These are phyloP conservation scores for Megaptera novaeangliae DNA, from an alignment of 2,113 vertebrate genomes.

Conservation along the genomic window DNA sequence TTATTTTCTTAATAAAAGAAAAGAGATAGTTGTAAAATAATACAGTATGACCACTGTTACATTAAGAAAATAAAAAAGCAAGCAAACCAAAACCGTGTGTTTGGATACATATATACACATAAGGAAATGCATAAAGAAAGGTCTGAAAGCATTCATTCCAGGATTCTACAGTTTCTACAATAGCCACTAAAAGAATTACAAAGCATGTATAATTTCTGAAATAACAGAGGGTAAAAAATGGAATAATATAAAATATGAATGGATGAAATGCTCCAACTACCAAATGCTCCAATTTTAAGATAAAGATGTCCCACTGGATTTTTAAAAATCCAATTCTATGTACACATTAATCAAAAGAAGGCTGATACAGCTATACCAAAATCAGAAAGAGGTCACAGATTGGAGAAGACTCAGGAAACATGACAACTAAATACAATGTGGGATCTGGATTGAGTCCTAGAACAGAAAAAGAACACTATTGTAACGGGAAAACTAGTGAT, in stretches of 20 bases:
- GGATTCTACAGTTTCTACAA: not conserved
- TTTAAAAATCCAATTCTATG: not conserved
- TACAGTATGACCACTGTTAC: not conserved
- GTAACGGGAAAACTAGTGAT: not conserved
- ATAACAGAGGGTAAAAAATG: not conserved
- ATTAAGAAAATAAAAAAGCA: not conserved
- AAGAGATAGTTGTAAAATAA: not conserved
- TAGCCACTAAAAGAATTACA: not conserved
- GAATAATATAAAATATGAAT: not conserved
- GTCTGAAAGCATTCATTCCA: not conserved
- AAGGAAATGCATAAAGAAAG: not conserved
- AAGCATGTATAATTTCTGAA: not conserved
- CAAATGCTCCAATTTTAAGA: not conserved
- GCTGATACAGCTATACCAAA: not conserved
- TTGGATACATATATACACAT: not conserved
- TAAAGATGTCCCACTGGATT: not conserved
- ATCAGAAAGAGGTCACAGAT: not conserved
- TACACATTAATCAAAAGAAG: not conserved
- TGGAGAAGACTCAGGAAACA: not conserved
- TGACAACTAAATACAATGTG: not conserved
- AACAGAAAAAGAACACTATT: not conserved
- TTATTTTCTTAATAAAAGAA: not conserved
- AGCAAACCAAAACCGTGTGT: not conserved
- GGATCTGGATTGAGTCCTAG: not conserved
- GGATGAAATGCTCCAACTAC: not conserved